Evolutionary conservation across 1,140 invertebrate species (phyloP).

Genomic region (Oreohelix idahoensis): DNA sequence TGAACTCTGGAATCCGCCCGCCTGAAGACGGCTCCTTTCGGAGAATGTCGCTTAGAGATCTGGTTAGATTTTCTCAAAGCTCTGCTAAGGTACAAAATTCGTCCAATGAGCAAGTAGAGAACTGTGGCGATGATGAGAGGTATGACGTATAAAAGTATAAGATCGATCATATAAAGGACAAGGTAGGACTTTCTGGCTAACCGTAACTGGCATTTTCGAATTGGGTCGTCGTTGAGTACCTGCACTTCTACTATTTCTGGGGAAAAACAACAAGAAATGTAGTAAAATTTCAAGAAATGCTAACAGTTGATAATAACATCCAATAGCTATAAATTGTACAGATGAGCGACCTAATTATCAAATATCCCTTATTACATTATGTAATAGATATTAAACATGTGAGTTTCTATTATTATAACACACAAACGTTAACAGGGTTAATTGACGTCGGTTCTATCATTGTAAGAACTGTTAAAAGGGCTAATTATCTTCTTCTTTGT

Average conservation of each 20-base stretch:
- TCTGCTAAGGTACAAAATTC: constrained; percentile 46
- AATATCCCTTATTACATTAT: not conserved
- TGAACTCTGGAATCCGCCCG: constrained; percentile 27
- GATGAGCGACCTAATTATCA: not conserved
- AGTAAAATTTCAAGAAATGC: not conserved
- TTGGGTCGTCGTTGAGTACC: not conserved
- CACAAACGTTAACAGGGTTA: too few relatives aligned
- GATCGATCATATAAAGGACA: constrained; percentile 77
- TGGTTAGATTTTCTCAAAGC: constrained; percentile 10
- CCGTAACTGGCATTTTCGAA: constrained; percentile 69
- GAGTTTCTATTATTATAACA: too few relatives aligned
- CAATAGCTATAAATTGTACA: too few relatives aligned
- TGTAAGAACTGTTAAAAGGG: too few relatives aligned
- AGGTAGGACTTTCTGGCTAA: constrained; percentile 75
- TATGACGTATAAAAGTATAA: constrained; percentile 78
- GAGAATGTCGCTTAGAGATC: not conserved
- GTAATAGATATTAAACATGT: too few relatives aligned
- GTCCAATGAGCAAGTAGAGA: constrained; percentile 71
- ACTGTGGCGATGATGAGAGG: constrained; percentile 76
- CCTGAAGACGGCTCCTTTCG: not conserved
- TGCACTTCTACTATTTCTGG: constrained; percentile 1
- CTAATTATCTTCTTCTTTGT: too few relatives aligned
- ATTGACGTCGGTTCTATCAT: too few relatives aligned
- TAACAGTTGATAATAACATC: too few relatives aligned
- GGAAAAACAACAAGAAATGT: not conserved